Conservation (phyloP, 2,888 invertebrate genomes). For the Ramazzottius varieornatus region DNA sequence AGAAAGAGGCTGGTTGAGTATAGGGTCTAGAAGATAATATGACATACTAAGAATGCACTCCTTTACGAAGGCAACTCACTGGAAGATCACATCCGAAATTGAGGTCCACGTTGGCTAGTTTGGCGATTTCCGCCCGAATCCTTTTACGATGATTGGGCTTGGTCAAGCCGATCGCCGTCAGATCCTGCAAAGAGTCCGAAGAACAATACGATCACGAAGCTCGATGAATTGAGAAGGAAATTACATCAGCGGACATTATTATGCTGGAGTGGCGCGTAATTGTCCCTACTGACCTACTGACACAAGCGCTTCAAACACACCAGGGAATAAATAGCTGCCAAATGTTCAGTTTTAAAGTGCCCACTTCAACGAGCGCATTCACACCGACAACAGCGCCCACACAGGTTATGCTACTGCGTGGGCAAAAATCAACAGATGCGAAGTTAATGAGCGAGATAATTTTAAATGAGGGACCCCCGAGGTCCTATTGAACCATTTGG, state of each 20-base stretch:
- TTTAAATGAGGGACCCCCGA: too few species aligned
- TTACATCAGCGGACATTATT: background rate
- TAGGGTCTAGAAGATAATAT: background rate
- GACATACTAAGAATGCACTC: too few species aligned
- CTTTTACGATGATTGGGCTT: slow-evolving; percentile 88
- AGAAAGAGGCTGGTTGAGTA: background rate
- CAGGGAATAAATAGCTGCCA: too few species aligned
- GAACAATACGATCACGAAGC: background rate
- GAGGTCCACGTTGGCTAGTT: slow-evolving; percentile 35
- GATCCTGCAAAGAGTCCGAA: slow-evolving; percentile 23
- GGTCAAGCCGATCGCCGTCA: slow-evolving; percentile 49
- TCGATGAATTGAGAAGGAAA: background rate
- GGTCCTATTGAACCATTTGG: too few species aligned
- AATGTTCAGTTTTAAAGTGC: background rate
- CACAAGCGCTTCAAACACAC: background rate
- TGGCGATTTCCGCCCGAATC: slow-evolving; percentile 81
- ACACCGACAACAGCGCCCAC: background rate
- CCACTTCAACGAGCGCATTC: background rate
- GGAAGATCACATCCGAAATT: slow-evolving; percentile 14
- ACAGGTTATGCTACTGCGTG: background rate
- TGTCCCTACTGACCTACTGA: background rate
- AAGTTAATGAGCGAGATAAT: too few species aligned
- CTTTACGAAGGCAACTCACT: slow-evolving; percentile 12
- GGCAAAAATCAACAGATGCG: background rate
- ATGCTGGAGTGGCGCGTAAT: background rate